These are phyloP conservation scores for Stegophylla sp. DNA, from an alignment of 2,888 invertebrate genomes.

Conservation along the genomic window DNA sequence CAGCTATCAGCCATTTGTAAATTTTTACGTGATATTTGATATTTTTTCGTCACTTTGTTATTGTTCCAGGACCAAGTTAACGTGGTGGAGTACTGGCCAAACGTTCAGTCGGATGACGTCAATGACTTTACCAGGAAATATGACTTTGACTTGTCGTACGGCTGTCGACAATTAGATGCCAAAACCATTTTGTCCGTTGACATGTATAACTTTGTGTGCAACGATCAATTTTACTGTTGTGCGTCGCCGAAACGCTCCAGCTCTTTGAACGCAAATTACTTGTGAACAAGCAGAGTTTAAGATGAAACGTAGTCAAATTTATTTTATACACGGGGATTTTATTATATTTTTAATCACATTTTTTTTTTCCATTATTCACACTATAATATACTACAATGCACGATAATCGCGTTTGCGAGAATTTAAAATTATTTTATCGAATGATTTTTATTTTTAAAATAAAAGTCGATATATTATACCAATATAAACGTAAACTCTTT, in stretches of 20 bases:
- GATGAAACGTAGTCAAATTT: not conserved
- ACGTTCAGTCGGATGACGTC: not conserved
- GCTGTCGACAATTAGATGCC: conserved; percentile 47
- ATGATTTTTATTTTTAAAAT: not conserved
- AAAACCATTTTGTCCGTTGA: conserved; percentile 34
- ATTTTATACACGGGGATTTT: too few relatives aligned
- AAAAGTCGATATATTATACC: not conserved
- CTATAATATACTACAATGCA: too few relatives aligned
- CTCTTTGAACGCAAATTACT: conserved; percentile 1
- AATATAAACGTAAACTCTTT: too few relatives aligned
- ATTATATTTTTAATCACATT: too few relatives aligned
- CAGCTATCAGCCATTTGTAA: too few relatives aligned
- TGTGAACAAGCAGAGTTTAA: too few relatives aligned
- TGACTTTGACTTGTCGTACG: conserved; percentile 6
- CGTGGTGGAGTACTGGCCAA: conserved; percentile 30
- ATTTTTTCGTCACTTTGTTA: not conserved
- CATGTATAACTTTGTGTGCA: conserved; percentile 41
- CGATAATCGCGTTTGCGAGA: too few relatives aligned
- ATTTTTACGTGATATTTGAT: too few relatives aligned
- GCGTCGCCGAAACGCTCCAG: not conserved
- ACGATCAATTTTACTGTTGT: conserved; percentile 53
- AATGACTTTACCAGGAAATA: not conserved
- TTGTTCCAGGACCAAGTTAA: conserved; percentile 27
- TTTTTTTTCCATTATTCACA: too few relatives aligned
- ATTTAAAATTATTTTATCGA: too few relatives aligned